Evolutionary conservation across 1,140 invertebrate genomes (phyloP).

Genomic region (Sarcophaga bullata): DNA sequence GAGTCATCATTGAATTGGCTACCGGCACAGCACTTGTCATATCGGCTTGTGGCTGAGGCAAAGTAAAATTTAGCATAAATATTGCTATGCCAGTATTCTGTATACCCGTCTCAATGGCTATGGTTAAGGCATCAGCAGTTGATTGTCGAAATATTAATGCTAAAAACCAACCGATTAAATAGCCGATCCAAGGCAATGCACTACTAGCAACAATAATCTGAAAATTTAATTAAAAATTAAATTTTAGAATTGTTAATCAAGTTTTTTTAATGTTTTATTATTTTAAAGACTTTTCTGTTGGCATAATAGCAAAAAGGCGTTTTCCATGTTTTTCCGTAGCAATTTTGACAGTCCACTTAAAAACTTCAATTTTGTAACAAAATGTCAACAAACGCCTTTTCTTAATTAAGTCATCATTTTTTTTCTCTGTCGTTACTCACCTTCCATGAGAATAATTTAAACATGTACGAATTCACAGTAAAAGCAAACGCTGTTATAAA

Average conservation of each 20-base stretch:
- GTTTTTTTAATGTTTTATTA: too few species aligned
- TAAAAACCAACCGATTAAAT: conserved; percentile 76
- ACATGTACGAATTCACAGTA: conserved; percentile 90
- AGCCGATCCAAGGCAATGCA: conserved; percentile 88
- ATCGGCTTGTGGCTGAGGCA: conserved; percentile 80
- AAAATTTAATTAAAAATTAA: neutral
- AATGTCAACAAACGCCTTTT: neutral
- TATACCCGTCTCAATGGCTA: conserved; percentile 92
- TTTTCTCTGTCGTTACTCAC: conserved; percentile 67
- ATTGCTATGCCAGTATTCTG: conserved; percentile 96
- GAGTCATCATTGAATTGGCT: conserved; percentile 92
- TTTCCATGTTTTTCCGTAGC: too few species aligned
- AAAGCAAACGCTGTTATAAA: conserved; percentile 95
- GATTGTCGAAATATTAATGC: conserved; percentile 73
- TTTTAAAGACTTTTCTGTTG: too few species aligned
- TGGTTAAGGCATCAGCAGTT: conserved; percentile 78
- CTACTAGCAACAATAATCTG: conserved; percentile 86
- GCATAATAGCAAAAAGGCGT: too few species aligned
- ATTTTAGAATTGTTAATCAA: too few species aligned
- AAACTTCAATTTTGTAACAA: conserved; percentile 26
- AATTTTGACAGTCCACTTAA: neutral
- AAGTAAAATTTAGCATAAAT: conserved; percentile 77
- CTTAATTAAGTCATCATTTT: neutral
- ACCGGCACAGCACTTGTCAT: conserved; percentile 90
- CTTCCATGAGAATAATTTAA: conserved; percentile 88